Evolutionary conservation across 1,140 invertebrate genomes (phyloP).

Genomic region (Pentalonia nigronervosa): DNA sequence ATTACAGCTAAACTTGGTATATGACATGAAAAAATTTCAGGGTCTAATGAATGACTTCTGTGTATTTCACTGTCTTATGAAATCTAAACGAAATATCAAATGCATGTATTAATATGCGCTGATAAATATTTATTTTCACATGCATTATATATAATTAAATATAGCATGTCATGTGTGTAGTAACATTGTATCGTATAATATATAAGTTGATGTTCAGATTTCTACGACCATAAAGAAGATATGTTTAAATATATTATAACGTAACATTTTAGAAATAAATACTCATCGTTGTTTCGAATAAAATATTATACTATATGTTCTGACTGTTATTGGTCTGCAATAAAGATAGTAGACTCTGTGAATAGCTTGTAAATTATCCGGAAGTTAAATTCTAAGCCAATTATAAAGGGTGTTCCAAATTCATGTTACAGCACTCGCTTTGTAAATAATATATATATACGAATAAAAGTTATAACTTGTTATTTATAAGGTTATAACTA

Average conservation of each 20-base stretch:
- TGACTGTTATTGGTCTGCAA: not conserved
- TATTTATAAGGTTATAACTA: not conserved
- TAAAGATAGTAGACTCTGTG: not conserved
- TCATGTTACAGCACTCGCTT: not conserved
- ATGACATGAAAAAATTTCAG: not conserved
- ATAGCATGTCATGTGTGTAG: not conserved
- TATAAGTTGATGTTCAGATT: not conserved
- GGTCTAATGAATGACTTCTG: not conserved
- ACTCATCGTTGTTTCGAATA: not conserved
- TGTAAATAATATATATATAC: not conserved
- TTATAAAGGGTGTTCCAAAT: not conserved
- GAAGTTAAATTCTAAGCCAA: conserved; percentile 2
- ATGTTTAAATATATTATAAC: not conserved
- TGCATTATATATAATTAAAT: not conserved
- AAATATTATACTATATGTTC: not conserved
- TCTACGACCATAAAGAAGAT: not conserved
- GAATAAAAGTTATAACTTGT: not conserved
- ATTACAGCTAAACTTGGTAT: not conserved
- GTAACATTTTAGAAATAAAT: not conserved
- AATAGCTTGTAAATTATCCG: not conserved
- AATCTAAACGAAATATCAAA: not conserved
- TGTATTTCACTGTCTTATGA: not conserved
- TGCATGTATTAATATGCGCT: not conserved
- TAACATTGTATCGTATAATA: not conserved
- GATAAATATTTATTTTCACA: not conserved